Evolutionary conservation across 2,113 vertebrate species (phyloP).

Genomic region (Nerophis ophidion): DNA sequence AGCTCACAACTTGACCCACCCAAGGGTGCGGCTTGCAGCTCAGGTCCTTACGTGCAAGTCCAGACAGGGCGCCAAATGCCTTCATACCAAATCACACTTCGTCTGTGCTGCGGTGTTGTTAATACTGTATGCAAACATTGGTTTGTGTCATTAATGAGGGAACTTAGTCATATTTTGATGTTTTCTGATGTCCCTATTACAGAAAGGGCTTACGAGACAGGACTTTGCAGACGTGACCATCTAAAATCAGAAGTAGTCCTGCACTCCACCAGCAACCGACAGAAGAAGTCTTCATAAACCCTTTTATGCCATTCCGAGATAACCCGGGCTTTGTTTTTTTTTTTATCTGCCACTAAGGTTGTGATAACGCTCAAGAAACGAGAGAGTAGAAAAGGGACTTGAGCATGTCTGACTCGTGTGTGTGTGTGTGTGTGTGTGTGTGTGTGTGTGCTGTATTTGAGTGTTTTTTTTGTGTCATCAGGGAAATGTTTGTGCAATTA

Average conservation of each 20-base stretch:
- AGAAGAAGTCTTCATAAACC: conserved; percentile 2
- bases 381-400: conserved; percentile 10
- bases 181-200: conserved; percentile 45
- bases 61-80: conserved; percentile 41
- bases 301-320: conserved; percentile 10
- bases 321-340: conserved; percentile 1
- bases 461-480: conserved; percentile 27
- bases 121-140: neutral
- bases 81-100: neutral
- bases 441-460: conserved; percentile 19
- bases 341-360: conserved; percentile 11
- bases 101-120: neutral
- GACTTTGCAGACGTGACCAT: conserved; percentile 33
- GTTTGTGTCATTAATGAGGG: neutral
- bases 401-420: neutral
- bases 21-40: conserved; percentile 21
- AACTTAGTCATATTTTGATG: neutral
- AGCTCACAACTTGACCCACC: conserved; percentile 42
- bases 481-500: conserved; percentile 29
- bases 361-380: conserved; percentile 6
- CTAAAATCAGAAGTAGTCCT: conserved; percentile 28
- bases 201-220: conserved; percentile 57
- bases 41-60: conserved; percentile 55
- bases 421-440: conserved; percentile 1
- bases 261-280: neutral